Conservation (phyloP, 1,140 invertebrate species). For the Drosophila mayri region DNA sequence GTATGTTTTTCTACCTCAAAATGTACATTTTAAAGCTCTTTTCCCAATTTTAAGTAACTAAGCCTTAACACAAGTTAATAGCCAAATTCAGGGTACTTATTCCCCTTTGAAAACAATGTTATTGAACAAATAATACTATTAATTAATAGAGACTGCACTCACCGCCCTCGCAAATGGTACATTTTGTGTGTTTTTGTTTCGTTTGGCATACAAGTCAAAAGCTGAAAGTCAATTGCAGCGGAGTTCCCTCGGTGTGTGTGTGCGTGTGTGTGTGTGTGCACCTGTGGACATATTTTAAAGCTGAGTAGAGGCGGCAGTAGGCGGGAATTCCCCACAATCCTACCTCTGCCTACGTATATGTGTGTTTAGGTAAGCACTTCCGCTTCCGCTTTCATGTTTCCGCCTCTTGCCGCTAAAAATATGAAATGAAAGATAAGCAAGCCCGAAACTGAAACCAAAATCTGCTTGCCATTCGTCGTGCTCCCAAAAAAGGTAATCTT, state of each 20-base stretch:
- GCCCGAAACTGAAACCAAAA: constrained; percentile 43
- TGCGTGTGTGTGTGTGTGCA: constrained; percentile 43
- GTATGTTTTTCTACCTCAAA: not conserved
- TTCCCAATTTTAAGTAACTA: no score
- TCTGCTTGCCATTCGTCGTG: constrained; percentile 22
- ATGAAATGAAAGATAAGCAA: constrained; percentile 54
- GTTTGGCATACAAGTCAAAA: constrained; percentile 73
- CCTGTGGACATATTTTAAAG: constrained; percentile 80
- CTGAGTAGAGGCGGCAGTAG: constrained; percentile 37
- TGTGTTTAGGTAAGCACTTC: constrained; percentile 71
- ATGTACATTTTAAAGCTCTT: not conserved
- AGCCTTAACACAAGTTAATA: not conserved
- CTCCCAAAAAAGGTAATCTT: constrained; percentile 33
- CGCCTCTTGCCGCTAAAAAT: constrained; percentile 34
- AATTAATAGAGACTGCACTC: not conserved
- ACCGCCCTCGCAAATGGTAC: constrained; percentile 40
- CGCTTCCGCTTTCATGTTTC: constrained; percentile 76
- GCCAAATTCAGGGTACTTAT: not conserved
- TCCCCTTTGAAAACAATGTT: not conserved
- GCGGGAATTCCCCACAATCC: constrained; percentile 7
- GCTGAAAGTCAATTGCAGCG: constrained; percentile 74
- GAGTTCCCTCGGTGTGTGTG: constrained; percentile 25
- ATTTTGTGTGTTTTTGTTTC: constrained; percentile 60
- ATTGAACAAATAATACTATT: not conserved
- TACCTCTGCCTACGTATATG: constrained; percentile 19